Percentiles rank a stretch among this genome's conserved stretches.
Conservation (phyloP, 2,113 vertebrate species). For the Sturnira hondurensis region DNA sequence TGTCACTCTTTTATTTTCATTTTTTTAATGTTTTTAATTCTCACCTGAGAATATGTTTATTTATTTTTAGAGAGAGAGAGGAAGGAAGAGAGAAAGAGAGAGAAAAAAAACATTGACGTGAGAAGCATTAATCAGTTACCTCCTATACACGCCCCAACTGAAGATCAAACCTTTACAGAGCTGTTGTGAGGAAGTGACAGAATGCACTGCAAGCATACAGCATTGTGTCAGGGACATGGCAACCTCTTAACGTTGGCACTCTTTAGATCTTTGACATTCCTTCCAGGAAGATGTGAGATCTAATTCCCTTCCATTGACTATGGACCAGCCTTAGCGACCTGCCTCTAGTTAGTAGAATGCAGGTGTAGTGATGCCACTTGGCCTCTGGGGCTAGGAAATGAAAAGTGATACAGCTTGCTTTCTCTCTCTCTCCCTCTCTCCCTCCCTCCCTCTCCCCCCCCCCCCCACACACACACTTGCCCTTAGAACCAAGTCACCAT, state of each 20-base stretch:
- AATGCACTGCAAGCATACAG: background rate
- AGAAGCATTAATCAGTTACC: no score
- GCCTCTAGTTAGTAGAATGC: background rate
- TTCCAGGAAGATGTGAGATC: background rate
- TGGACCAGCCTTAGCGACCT: background rate
- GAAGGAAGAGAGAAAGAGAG: no score
- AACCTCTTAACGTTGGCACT: background rate
- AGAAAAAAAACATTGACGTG: no score
- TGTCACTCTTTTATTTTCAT: background rate
- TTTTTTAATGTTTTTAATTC: no score
- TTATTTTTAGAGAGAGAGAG: no score
- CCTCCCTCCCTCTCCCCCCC: no score
- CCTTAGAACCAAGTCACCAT: background rate
- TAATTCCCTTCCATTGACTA: background rate
- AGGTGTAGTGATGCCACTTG: background rate
- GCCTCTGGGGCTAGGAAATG: background rate
- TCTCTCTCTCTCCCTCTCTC: background rate
- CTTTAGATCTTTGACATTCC: background rate
- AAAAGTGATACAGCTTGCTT: background rate
- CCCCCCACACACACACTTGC: background rate
- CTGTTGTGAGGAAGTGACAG: background rate
- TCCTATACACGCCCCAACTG: no score
- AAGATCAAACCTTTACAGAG: background rate
- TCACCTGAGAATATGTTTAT: no score
- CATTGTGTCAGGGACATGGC: no score